Conservation (phyloP, 2,797 vertebrate species). For the Eulemur rubriventer region DNA sequence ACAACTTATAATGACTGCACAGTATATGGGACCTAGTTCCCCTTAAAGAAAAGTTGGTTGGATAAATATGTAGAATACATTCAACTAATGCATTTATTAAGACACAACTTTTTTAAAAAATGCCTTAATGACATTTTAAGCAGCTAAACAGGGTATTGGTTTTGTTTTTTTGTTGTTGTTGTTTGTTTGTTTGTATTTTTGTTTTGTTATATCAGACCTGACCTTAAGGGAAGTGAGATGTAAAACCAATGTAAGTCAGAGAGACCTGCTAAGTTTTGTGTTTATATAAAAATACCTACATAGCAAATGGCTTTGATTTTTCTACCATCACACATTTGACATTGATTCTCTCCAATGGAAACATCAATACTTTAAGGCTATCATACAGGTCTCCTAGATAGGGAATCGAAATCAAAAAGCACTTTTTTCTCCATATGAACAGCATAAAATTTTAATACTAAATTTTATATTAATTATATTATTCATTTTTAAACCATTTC, state of each 20-base stretch:
- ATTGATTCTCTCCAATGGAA: not conserved
- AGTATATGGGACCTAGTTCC: not conserved
- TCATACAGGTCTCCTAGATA: not conserved
- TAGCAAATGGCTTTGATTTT: conserved; percentile 10
- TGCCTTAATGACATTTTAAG: not conserved
- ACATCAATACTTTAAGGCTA: not conserved
- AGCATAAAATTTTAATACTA: not conserved
- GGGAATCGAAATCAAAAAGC: not conserved
- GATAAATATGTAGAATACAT: not conserved
- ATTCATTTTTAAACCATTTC: not conserved
- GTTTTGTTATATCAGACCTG: not conserved
- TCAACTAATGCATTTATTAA: not conserved
- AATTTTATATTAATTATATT: conserved; percentile 12
- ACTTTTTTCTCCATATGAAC: conserved; percentile 22
- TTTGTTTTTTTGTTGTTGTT: not conserved
- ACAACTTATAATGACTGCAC: not conserved
- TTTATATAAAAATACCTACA: conserved; percentile 34
- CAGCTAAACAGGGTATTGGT: not conserved
- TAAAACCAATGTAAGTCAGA: conserved; percentile 9
- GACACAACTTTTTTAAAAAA: not conserved
- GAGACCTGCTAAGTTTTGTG: not conserved
- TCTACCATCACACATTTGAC: not conserved
- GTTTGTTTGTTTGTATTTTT: not conserved
- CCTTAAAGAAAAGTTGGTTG: not conserved
- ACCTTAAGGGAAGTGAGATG: not conserved